Evolutionary conservation across 2,888 invertebrate genomes (phyloP).

Genomic region (Drosophila anomalata): DNA sequence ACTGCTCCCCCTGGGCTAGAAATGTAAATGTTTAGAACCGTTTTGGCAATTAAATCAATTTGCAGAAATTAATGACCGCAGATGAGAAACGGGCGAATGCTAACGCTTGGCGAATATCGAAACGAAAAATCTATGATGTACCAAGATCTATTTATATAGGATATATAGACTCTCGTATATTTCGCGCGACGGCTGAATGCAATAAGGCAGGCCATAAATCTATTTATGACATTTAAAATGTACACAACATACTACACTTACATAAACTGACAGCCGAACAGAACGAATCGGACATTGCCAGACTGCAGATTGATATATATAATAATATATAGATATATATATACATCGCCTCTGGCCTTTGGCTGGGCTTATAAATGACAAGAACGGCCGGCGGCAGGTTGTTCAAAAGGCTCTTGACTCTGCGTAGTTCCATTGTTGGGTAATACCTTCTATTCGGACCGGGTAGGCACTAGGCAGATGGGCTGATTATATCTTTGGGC

Average conservation of each 20-base stretch:
- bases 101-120: not conserved
- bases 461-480: conserved; percentile 5
- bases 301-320: conserved; percentile 20
- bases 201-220: conserved; percentile 69
- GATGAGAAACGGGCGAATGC: conserved; percentile 22
- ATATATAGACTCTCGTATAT: conserved; percentile 9
- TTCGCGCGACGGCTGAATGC: conserved; percentile 43
- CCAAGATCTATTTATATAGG: conserved; percentile 15
- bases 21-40: conserved; percentile 60
- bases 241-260: conserved; percentile 49
- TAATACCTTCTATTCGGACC: conserved; percentile 25
- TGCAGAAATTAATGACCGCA: conserved; percentile 67
- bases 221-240: conserved; percentile 75
- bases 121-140: conserved; percentile 37
- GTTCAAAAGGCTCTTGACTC: conserved; percentile 35
- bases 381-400: conserved; percentile 21
- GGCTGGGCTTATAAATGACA: conserved; percentile 37
- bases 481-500: conserved; percentile 9
- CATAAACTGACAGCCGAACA: conserved; percentile 31
- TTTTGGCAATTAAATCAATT: conserved; percentile 70
- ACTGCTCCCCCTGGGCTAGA: not conserved
- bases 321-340: not conserved
- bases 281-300: conserved; percentile 22
- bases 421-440: conserved; percentile 18
- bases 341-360: conserved; percentile 1